These are phyloP conservation scores for Prosopocoilus inquinatus DNA, from an alignment of 2,888 invertebrate genomes.

Conservation along the genomic window DNA sequence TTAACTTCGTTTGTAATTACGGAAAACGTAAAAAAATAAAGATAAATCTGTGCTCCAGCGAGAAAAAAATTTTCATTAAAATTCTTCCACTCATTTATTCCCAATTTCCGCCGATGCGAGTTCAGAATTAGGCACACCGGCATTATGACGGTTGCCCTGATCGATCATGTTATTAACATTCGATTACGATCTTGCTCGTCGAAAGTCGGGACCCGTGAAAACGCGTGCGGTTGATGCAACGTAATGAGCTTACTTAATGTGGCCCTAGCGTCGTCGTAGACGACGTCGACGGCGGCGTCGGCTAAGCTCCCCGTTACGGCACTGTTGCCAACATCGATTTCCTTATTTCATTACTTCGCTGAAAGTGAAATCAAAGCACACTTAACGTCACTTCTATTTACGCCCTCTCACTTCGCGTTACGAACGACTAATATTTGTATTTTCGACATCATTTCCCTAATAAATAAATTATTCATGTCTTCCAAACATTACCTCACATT, in stretches of 20 bases:
- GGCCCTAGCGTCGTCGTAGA: background rate
- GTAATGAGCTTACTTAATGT: slow-evolving; percentile 17
- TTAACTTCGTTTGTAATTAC: slow-evolving; percentile 51
- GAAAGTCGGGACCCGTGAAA: slow-evolving; percentile 19
- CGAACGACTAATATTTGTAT: slow-evolving; percentile 6
- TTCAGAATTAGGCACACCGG: slow-evolving; percentile 7
- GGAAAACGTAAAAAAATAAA: slow-evolving; percentile 42
- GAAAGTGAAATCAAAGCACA: slow-evolving; percentile 16
- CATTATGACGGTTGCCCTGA: slow-evolving; percentile 17
- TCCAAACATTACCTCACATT: too few relatives aligned
- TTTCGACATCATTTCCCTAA: background rate
- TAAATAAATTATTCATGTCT: too few relatives aligned
- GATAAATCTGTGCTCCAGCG: slow-evolving; percentile 8
- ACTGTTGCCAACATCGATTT: slow-evolving; percentile 9
- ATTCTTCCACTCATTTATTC: slow-evolving; percentile 50
- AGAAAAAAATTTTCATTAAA: slow-evolving; percentile 49
- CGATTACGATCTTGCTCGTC: slow-evolving; percentile 23
- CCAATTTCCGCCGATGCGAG: slow-evolving; percentile 36
- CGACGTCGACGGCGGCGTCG: background rate
- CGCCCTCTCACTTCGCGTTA: slow-evolving; percentile 3
- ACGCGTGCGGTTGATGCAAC: slow-evolving; percentile 17
- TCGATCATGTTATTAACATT: slow-evolving; percentile 29
- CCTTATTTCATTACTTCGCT: slow-evolving; percentile 15
- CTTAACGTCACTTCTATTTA: slow-evolving; percentile 10
- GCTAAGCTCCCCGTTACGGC: background rate